Percentiles rank a stretch among this genome's conserved stretches.
Conservation (phyloP, 2,888 invertebrate species). For the Agelastica alni region DNA sequence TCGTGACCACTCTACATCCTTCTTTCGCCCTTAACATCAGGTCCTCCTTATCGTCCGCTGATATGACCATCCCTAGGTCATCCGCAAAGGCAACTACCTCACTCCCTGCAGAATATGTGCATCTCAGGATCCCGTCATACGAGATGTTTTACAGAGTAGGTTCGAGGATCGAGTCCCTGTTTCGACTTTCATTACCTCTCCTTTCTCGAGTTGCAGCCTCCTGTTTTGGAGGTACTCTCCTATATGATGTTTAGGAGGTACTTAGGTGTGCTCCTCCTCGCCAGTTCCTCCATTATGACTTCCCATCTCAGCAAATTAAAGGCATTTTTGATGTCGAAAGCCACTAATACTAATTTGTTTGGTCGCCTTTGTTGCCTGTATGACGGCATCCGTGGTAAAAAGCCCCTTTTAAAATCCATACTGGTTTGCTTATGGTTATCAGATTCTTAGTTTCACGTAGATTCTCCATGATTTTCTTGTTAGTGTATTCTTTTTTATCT, state of each 20-base stretch:
- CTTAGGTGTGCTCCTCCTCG: background rate
- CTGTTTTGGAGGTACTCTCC: constrained; percentile 7
- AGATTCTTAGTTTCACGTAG: too few species aligned
- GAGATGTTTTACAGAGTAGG: constrained; percentile 8
- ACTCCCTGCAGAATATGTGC: background rate
- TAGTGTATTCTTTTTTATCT: too few species aligned
- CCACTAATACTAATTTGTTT: background rate
- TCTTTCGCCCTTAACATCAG: background rate
- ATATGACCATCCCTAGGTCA: background rate
- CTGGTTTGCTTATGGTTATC: too few species aligned
- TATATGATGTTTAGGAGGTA: constrained; percentile 3
- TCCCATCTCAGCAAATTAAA: constrained; percentile 26
- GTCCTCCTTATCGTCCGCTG: background rate
- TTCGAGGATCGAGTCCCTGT: constrained; percentile 8
- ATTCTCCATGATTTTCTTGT: too few species aligned
- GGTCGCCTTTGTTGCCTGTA: constrained; percentile 5
- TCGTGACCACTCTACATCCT: background rate
- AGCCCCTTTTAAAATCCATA: constrained; percentile 23
- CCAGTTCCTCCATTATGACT: constrained; percentile 1
- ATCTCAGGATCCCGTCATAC: background rate
- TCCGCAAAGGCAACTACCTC: background rate
- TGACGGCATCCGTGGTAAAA: constrained; percentile 9
- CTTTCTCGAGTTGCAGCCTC: too few species aligned
- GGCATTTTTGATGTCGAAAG: constrained; percentile 23
- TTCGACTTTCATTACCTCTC: background rate